Percentiles rank a stretch among this genome's conserved stretches.
These are phyloP conservation scores for Lepeophtheirus nordmannii DNA, from an alignment of 2,888 invertebrate genomes.

Conservation along the genomic window DNA sequence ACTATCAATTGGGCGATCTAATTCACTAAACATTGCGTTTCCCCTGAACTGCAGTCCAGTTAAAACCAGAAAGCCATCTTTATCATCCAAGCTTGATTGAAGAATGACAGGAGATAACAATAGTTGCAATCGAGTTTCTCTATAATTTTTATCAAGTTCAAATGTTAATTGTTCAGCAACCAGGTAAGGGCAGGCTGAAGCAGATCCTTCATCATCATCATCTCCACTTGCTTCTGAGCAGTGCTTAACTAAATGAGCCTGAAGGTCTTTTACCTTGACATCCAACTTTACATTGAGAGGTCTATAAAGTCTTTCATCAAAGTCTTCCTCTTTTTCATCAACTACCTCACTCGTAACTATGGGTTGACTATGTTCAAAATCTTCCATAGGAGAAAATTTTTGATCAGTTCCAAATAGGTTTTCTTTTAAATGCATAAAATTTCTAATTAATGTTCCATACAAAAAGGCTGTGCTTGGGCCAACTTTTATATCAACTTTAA, in stretches of 20 bases:
- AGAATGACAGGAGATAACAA: constrained; percentile 38
- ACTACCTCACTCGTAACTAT: background rate
- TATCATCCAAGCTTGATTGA: constrained; percentile 31
- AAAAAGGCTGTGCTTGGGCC: constrained; percentile 79
- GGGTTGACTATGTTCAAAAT: background rate
- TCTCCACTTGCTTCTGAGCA: background rate
- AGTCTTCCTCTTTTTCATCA: constrained; percentile 17
- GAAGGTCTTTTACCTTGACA: constrained; percentile 78
- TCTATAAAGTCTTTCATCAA: constrained; percentile 72
- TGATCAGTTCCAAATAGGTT: constrained; percentile 96
- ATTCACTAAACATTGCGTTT: constrained; percentile 89
- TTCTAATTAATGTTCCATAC: constrained; percentile 77
- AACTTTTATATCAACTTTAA: constrained; percentile 80
- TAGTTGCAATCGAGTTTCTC: constrained; percentile 76
- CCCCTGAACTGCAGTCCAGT: constrained; percentile 53
- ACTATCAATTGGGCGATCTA: constrained; percentile 70
- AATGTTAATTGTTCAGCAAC: constrained; percentile 80
- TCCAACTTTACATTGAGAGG: constrained; percentile 82
- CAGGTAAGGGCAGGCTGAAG: constrained; percentile 67
- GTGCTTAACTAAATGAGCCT: constrained; percentile 23
- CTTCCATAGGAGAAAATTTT: constrained; percentile 66
- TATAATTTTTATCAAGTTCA: constrained; percentile 87
- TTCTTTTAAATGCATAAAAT: constrained; percentile 58
- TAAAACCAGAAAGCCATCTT: constrained; percentile 23
- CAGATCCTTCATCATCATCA: constrained; percentile 32